phyloP scores from a whole-genome alignment of 2,113 vertebrate genomes.

The Macheiramphus alcinus region DNA sequence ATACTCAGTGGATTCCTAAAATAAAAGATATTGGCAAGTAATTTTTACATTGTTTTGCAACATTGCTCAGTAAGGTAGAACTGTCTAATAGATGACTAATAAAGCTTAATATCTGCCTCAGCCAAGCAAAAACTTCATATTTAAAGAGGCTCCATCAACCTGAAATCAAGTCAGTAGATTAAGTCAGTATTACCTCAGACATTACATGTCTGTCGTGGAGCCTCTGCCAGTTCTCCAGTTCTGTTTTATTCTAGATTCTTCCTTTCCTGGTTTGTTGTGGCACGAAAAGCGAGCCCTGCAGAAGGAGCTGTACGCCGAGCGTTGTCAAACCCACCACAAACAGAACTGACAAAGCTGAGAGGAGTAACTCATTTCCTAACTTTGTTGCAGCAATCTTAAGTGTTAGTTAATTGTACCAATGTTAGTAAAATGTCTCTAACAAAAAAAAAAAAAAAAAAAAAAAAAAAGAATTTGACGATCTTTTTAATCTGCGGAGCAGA shows the following conservation, averaged over 20 bases:
- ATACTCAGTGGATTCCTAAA: background rate
- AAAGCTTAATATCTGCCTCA: background rate
- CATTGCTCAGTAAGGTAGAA: background rate
- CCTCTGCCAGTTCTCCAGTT: background rate
- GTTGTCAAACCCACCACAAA: background rate
- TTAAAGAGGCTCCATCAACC: background rate
- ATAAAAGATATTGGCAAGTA: background rate
- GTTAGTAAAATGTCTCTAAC: background rate
- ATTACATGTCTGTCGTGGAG: background rate
- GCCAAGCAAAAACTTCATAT: background rate
- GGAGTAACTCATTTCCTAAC: background rate
- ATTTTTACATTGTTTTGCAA: background rate
- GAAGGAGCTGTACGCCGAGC: background rate
- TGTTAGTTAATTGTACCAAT: background rate
- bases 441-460: background rate
- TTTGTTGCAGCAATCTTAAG: background rate
- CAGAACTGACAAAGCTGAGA: background rate
- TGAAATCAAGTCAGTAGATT: background rate
- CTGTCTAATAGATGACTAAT: background rate
- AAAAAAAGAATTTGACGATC: background rate
- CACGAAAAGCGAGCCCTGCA: background rate
- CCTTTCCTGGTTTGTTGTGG: background rate
- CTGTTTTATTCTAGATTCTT: background rate
- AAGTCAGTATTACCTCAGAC: background rate
- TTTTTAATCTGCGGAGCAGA: background rate